Percentiles rank a stretch among this genome's conserved stretches.
These are phyloP conservation scores for Brevimyrus niger DNA, from an alignment of 2,113 vertebrate species.

Conservation along the genomic window DNA sequence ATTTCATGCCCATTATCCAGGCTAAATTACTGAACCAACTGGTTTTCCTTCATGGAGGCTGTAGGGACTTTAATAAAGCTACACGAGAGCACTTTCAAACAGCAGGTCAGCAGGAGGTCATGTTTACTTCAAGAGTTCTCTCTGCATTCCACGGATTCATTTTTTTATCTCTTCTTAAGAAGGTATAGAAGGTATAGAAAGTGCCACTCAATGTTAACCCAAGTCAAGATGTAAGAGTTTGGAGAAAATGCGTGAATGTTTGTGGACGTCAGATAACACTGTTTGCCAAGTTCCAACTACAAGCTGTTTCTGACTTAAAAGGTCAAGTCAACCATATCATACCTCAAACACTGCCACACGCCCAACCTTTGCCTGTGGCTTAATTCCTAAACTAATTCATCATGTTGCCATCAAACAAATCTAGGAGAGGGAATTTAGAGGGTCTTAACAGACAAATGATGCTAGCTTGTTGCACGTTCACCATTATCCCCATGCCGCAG, in stretches of 20 bases:
- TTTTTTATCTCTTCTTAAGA: constrained; percentile 11
- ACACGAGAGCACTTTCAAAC: constrained; percentile 39
- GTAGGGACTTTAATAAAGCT: constrained; percentile 27
- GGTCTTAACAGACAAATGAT: not conserved
- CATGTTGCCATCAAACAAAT: not conserved
- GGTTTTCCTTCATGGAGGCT: constrained; percentile 23
- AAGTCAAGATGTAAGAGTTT: not conserved
- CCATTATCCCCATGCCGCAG: not conserved
- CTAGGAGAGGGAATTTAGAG: not conserved
- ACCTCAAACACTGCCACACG: not conserved
- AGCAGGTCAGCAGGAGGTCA: constrained; percentile 42
- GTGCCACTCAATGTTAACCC: not conserved
- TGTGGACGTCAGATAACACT: not conserved
- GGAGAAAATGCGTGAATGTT: constrained; percentile 1
- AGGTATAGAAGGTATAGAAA: too few relatives aligned
- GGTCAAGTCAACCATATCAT: not conserved
- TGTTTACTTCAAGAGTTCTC: constrained; percentile 40
- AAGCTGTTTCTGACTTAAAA: not conserved
- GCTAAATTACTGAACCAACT: constrained; percentile 22
- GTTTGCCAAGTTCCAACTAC: not conserved
- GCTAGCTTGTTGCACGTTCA: not conserved
- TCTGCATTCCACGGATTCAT: constrained; percentile 26
- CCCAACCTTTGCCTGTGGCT: not conserved
- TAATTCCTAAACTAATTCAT: not conserved
- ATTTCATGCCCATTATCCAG: constrained; percentile 27